Evolutionary conservation across 2,113 vertebrate species (phyloP), one percentile per base, ranked within the genome.

Genomic region (Cyprinus carpio): DNA sequence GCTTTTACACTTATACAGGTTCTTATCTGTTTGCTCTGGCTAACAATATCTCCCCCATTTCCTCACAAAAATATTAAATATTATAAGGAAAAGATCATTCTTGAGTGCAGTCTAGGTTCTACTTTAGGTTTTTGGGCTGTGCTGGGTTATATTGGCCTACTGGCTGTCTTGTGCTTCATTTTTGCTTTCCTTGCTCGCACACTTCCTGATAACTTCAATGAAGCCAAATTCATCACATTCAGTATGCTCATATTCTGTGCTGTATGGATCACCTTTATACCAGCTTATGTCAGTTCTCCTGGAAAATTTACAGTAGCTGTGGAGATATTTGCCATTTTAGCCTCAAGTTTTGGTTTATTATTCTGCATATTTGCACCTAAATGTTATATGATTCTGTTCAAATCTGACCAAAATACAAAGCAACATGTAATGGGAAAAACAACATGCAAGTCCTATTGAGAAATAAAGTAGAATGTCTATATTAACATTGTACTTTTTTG

Each of bases 311-410:
- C 91, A 29, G 93, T 93, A 34, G 91, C 93, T 37, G 93, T 94
- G 4, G 93, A 95, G 87, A 93, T 93, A 27, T 95, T 95, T 87
- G 92, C 93, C 0, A 94, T 94, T 85, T 84, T 94, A 67, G 91
- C 93, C 2, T 94, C 93, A 25, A 93, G 93, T 62, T 94, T 92
- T 89, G 93, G 93, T n/a, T 60, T 95, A 29, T 84, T 93, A 76
- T 85, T 92, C 29, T 94, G 93, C 64, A 67, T 93, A 79, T 94
- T 94, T 90, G 89, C 91, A 75, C 92, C 92, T 37, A 94, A 94
- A 71, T 93, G 92, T 86, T 93, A 90, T 34, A 93, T 94, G 29
- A 94, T 94, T 84, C 71, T 94, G 78, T 23, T 93, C 12, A 92
- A 89, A 43, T 91, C 94, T 60, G 91, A 94, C 58, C 90, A 92